Evolutionary conservation across 2,797 vertebrate species (phyloP).

Genomic region (Melanotaenia boesemani): DNA sequence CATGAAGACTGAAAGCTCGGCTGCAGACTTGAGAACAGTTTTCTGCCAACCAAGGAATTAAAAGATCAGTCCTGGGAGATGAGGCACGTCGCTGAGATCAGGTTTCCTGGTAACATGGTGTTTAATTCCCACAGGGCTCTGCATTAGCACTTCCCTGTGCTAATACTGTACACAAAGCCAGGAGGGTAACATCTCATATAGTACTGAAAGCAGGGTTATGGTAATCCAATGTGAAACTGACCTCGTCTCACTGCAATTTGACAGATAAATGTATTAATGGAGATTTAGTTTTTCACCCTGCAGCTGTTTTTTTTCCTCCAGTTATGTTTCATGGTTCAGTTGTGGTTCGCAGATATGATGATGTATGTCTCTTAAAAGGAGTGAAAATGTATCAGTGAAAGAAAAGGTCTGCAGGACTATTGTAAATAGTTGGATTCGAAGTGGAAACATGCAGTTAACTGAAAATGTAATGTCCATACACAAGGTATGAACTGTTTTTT

Average conservation of each 20-base stretch:
- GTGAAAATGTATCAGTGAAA: slow-evolving; percentile 10
- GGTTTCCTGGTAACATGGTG: slow-evolving; percentile 46
- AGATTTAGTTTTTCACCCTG: background rate
- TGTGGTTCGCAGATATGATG: background rate
- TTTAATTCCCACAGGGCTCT: slow-evolving; percentile 50
- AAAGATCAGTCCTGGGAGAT: slow-evolving; percentile 51
- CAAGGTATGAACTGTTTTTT: background rate
- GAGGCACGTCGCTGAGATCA: slow-evolving; percentile 44
- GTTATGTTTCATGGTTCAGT: background rate
- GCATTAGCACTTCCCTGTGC: slow-evolving; percentile 34
- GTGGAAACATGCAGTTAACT: no score
- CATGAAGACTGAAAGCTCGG: slow-evolving; percentile 13
- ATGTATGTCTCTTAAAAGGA: slow-evolving; percentile 1
- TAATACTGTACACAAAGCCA: slow-evolving; percentile 38
- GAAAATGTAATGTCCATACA: background rate
- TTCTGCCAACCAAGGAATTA: slow-evolving; percentile 53
- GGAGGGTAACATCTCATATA: background rate
- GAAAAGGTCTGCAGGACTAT: background rate
- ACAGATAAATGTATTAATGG: slow-evolving; percentile 1
- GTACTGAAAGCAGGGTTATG: background rate
- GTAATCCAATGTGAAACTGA: background rate
- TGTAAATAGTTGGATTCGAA: no score
- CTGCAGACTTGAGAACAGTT: slow-evolving; percentile 18
- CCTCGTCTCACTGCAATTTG: background rate
- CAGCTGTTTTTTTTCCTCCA: background rate